Conservation (phyloP, 2,888 invertebrate species). For the Chloromyia formosa region DNA sequence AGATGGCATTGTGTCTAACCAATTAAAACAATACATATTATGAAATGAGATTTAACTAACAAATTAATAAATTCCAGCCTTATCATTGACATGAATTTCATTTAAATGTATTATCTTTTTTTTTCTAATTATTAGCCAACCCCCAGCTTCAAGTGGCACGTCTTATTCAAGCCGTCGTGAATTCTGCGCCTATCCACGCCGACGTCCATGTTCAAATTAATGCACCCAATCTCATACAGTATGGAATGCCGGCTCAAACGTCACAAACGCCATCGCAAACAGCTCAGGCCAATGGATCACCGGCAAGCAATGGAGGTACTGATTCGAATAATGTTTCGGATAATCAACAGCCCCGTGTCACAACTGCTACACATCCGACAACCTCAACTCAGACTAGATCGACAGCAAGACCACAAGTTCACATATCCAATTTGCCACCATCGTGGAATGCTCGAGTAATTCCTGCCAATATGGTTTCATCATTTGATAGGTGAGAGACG, state of each 20-base stretch:
- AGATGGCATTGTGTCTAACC: too few relatives aligned
- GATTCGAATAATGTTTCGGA: not conserved
- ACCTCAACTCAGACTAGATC: slow-evolving; percentile 76
- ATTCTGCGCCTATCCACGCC: slow-evolving; percentile 59
- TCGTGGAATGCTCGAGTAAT: slow-evolving; percentile 62
- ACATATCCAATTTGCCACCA: slow-evolving; percentile 69
- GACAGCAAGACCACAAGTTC: slow-evolving; percentile 74
- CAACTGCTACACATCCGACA: slow-evolving; percentile 75
- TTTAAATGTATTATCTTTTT: too few relatives aligned
- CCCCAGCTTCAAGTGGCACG: slow-evolving; percentile 61
- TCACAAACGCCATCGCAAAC: slow-evolving; percentile 70
- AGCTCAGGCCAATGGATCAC: slow-evolving; percentile 52
- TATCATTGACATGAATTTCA: too few relatives aligned
- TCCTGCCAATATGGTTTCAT: slow-evolving; percentile 60
- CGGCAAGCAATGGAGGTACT: slow-evolving; percentile 32
- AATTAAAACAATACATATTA: too few relatives aligned
- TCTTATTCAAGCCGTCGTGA: slow-evolving; percentile 61
- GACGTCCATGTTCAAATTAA: slow-evolving; percentile 62
- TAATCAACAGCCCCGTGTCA: slow-evolving; percentile 64
- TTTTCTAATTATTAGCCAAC: slow-evolving; percentile 53
- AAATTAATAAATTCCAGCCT: too few relatives aligned
- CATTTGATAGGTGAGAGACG: slow-evolving; percentile 58
- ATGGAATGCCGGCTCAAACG: slow-evolving; percentile 64
- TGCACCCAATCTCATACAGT: slow-evolving; percentile 59
- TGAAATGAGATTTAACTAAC: too few relatives aligned